Conservation (phyloP, 2,113 vertebrate species). For the Pandion haliaetus region DNA sequence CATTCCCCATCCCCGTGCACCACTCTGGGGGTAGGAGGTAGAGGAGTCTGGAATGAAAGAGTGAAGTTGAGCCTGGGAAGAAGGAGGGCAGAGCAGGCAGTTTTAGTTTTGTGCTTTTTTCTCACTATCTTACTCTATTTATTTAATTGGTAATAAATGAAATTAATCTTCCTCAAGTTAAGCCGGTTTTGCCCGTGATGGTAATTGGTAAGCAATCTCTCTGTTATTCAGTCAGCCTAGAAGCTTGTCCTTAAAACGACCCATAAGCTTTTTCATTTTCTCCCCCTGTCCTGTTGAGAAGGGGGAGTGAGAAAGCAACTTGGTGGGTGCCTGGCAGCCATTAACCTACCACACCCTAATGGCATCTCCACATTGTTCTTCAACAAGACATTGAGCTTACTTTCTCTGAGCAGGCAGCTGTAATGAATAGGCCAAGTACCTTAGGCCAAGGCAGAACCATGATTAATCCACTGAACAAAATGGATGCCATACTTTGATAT, state of each 20-base stretch:
- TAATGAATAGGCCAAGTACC: background rate
- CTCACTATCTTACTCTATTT: background rate
- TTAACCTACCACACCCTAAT: too few species aligned
- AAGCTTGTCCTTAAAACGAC: background rate
- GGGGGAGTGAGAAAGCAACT: background rate
- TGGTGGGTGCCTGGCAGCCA: background rate
- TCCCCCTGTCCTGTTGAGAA: background rate
- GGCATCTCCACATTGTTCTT: background rate
- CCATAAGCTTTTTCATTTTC: background rate
- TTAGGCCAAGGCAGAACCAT: background rate
- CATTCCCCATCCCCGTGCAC: background rate
- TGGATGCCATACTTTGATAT: background rate
- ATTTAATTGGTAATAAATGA: background rate
- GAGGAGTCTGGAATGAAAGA: background rate
- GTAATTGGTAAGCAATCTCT: background rate
- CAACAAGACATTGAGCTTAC: background rate
- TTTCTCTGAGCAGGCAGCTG: background rate
- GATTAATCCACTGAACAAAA: background rate
- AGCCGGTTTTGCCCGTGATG: background rate
- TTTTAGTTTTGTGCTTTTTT: background rate
- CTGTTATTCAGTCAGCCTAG: background rate
- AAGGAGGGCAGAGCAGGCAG: background rate
- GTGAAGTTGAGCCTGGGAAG: background rate
- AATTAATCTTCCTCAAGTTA: background rate
- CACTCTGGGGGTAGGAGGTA: background rate